Evolutionary conservation across 1,140 invertebrate species (phyloP), one percentile per base, ranked within the genome.

Genomic region (Elysia chlorotica): DNA sequence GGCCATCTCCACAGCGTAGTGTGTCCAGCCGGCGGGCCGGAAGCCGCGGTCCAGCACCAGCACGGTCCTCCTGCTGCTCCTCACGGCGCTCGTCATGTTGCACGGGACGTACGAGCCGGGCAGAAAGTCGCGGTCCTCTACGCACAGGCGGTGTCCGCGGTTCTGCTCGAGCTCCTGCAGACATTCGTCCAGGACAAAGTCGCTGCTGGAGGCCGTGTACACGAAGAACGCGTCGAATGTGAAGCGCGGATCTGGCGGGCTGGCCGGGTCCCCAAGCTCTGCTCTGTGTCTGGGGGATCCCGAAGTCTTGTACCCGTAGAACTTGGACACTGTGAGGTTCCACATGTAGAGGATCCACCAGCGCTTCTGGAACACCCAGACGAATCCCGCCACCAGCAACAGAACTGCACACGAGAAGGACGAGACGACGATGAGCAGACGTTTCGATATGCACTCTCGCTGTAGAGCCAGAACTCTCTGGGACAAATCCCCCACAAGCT

Each of bases 81-180:
- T 87, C 36, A 92, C 89, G 76, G 89, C 89, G 61, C 87, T 88
- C n/a, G 91, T 80, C 63, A 92, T 90, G 69, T 89, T 89, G 76
- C 91, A 90, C 0, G 89, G 89, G 65, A 92, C 91, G 36, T 69
- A 67, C 0, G 63, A 66, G 23, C 81, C 81, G 30, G 76, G 74
- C 14, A 75, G 21, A 63, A 82, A 80, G 65, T 82, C 79, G 48
- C 77, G 66, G 19, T 78, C 48, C 68, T 80, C 77, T 36, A 80
- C 14, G 73, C 78, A 81, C 17, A 80, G 57, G 17, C 63, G 67
- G 19, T 77, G 54, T 2, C 66, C 36, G 1, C 30, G 25, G 2
- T 74, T 41, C n/a, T 65, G 19, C 30, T 82, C 80, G 0, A 82
- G 67, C 30, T 69, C 48, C 17, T 66, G 48, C 14, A 75, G 28